Conservation (phyloP, 1,140 invertebrate species). For the Cyrtorhinus lividipennis region DNA sequence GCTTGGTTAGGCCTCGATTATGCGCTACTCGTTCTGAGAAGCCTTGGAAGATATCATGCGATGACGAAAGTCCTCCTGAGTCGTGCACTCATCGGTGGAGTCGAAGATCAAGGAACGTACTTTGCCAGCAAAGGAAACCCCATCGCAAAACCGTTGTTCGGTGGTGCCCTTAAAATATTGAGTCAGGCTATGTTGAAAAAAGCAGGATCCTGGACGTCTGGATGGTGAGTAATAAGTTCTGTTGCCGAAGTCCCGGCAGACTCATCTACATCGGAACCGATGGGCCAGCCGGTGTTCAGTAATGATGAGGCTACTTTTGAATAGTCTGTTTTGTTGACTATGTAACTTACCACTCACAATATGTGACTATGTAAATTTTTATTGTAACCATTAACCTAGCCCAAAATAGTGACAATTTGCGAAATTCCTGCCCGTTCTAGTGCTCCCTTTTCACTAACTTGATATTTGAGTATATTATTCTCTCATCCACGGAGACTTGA, state of each 20-base stretch:
- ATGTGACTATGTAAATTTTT: too few species aligned
- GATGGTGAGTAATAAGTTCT: not conserved
- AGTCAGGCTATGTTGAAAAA: not conserved
- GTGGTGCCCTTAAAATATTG: not conserved
- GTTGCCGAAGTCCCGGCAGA: not conserved
- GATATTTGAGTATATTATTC: not conserved
- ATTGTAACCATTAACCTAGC: too few species aligned
- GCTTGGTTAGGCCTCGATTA: slow-evolving; percentile 1
- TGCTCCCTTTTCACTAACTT: not conserved
- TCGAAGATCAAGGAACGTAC: not conserved
- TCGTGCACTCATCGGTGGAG: not conserved
- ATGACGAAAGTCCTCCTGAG: slow-evolving; percentile 4
- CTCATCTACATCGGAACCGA: not conserved
- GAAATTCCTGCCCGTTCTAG: not conserved
- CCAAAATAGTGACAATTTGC: not conserved
- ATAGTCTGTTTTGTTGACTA: not conserved
- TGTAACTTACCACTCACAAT: too few species aligned
- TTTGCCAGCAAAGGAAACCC: too few species aligned
- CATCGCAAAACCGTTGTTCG: not conserved
- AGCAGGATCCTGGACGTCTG: not conserved
- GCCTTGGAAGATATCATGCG: slow-evolving; percentile 3
- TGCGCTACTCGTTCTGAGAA: not conserved
- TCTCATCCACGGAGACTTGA: not conserved
- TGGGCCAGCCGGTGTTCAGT: not conserved
- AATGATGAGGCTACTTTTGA: not conserved